Conservation (phyloP, 2,888 invertebrate species). For the Apodemia mormo region DNA sequence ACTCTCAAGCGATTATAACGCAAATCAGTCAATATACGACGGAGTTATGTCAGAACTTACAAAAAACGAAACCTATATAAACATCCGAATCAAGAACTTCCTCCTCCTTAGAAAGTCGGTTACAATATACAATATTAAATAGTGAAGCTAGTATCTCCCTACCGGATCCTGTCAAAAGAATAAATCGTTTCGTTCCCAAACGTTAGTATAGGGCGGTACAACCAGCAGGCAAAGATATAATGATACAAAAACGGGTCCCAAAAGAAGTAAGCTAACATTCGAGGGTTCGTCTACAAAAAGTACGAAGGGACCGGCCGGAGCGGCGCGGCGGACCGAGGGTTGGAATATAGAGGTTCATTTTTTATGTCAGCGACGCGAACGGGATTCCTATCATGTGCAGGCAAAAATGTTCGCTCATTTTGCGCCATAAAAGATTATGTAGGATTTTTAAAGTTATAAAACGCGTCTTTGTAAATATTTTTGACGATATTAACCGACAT, state of each 20-base stretch:
- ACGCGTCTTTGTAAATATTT: not conserved
- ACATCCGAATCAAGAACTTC: too few relatives aligned
- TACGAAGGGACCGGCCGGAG: slow-evolving; percentile 53
- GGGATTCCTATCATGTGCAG: slow-evolving; percentile 42
- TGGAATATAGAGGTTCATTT: slow-evolving; percentile 56
- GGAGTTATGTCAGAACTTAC: too few relatives aligned
- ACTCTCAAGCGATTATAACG: too few relatives aligned
- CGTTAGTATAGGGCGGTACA: slow-evolving; percentile 2
- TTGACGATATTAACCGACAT: too few relatives aligned
- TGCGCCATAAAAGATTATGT: not conserved
- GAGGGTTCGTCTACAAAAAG: slow-evolving; percentile 57
- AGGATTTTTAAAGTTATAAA: not conserved
- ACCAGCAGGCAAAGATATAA: slow-evolving; percentile 27
- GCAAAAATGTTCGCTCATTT: slow-evolving; percentile 7
- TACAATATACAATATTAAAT: too few relatives aligned
- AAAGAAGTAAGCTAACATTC: slow-evolving; percentile 37
- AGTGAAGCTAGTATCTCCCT: too few relatives aligned
- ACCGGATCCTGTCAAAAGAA: too few relatives aligned
- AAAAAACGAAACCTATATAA: too few relatives aligned
- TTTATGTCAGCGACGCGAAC: slow-evolving; percentile 49
- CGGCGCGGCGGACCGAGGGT: slow-evolving; percentile 43
- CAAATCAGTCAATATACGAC: too few relatives aligned
- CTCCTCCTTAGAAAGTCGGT: too few relatives aligned
- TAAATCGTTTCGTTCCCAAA: too few relatives aligned
- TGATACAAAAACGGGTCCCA: slow-evolving; percentile 43